Evolutionary conservation across 2,113 vertebrate genomes (phyloP), one percentile per base, ranked within the genome.

Genomic region (Pangasianodon gigas): DNA sequence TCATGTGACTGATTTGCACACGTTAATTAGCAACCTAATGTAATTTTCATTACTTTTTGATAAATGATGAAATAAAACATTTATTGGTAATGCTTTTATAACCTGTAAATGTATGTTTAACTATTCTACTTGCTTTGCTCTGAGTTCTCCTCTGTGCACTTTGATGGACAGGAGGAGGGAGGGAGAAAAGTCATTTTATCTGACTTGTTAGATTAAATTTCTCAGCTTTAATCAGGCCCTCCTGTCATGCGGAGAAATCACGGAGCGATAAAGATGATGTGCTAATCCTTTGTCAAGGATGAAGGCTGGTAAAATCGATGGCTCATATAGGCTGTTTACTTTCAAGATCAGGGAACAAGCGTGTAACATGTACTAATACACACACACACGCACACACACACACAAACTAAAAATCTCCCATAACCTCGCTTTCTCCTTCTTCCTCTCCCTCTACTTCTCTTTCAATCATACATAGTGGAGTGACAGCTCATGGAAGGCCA

Each of bases 171-270:
- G 54, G 60, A 87, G 54, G 80, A 65, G 37, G 13, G 52, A 32
- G 44, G 52, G 67, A 44, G 84, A 52, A 82, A 52, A 91, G 6
- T 56, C 1, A 29, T 86, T 58, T 85, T 90, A 82, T 83, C 83
- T 75, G 52, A 37, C 60, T 24, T 87, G 83, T 84, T 88, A 86
- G 84, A 87, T 89, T 90, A 32, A 85, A 89, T 88, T 56, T 84
- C 74, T 90, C 37, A n/a, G 90, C 91, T 95, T 95, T 95, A 95
- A 95, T 96, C 95, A 95, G 94, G 93, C 91, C 93, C 91, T 93
- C 90, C 93, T 93, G 91, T 93, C 94, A 94, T 94, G 89, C 54
- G 41, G 92, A 93, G 87, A 93, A 92, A 89, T 90, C 93, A 91
- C 89, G 92, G 92, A 93, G 92, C 92, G 93, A 95, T 95, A 94